phyloP scores from a whole-genome alignment of 1,140 invertebrate genomes.

The Leptinotarsa undecemlineata region DNA sequence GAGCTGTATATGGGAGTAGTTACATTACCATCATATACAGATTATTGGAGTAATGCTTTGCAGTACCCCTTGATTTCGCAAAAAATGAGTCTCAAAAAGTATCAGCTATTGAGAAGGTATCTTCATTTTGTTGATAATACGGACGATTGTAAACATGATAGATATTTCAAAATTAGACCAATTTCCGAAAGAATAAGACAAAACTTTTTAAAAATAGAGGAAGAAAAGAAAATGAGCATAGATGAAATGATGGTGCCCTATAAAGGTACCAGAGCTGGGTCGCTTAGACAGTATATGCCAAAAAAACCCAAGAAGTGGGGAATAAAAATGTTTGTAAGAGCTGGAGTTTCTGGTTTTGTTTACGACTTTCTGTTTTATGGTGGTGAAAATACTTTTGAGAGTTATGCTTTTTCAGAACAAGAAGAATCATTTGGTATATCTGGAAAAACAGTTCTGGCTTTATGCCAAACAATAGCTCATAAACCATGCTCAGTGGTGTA shows the following conservation, averaged over 20 bases:
- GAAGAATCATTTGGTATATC: constrained; percentile 24
- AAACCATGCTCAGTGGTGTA: neutral
- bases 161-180: constrained; percentile 50
- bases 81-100: constrained; percentile 48
- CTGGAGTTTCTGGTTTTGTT: constrained; percentile 49
- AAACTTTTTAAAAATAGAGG: constrained; percentile 46
- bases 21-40: constrained; percentile 35
- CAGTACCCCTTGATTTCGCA: constrained; percentile 41
- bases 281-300: constrained; percentile 46
- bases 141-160: constrained; percentile 35
- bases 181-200: constrained; percentile 46
- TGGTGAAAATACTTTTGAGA: constrained; percentile 25
- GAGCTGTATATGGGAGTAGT: constrained; percentile 39
- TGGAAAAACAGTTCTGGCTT: constrained; percentile 22
- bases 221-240: constrained; percentile 47
- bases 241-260: constrained; percentile 58
- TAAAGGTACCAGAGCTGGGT: constrained; percentile 54
- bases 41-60: constrained; percentile 31
- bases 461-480: neutral
- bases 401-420: constrained; percentile 7
- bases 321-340: constrained; percentile 52
- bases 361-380: constrained; percentile 54
- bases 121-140: constrained; percentile 50
- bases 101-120: constrained; percentile 42
- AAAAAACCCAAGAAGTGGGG: constrained; percentile 49